These are phyloP conservation scores for Biston stratarius DNA, from an alignment of 2,888 invertebrate species.

Conservation along the genomic window DNA sequence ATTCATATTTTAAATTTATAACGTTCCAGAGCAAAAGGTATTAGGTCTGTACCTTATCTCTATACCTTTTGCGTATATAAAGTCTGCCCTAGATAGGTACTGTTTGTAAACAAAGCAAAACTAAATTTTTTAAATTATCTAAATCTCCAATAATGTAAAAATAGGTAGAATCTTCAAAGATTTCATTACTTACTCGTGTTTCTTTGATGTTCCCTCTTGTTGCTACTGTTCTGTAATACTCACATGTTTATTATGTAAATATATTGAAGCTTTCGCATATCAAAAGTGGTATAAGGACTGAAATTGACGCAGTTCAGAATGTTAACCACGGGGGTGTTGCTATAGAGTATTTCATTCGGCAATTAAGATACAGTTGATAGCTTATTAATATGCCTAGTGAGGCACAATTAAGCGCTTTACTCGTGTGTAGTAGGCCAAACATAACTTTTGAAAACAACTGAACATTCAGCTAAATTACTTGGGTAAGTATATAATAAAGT, in stretches of 20 bases:
- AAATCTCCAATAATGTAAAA: not conserved
- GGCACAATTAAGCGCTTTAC: slow-evolving; percentile 19
- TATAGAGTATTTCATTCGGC: slow-evolving; percentile 23
- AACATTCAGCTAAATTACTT: slow-evolving; percentile 1
- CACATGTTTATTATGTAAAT: slow-evolving; percentile 25
- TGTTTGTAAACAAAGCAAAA: too few relatives aligned
- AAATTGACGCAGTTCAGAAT: slow-evolving; percentile 15
- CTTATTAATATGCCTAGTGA: slow-evolving; percentile 37
- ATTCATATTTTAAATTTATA: slow-evolving; percentile 21
- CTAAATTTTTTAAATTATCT: too few relatives aligned
- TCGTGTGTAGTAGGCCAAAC: not conserved
- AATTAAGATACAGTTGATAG: slow-evolving; percentile 35
- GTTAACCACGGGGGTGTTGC: slow-evolving; percentile 23
- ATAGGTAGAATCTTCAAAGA: not conserved
- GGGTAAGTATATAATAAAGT: slow-evolving; percentile 14
- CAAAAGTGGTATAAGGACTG: slow-evolving; percentile 20
- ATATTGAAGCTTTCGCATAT: slow-evolving; percentile 20
- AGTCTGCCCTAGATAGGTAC: too few relatives aligned
- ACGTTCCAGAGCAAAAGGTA: not conserved
- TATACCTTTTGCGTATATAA: too few relatives aligned
- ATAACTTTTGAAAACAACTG: slow-evolving; percentile 18
- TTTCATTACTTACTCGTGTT: not conserved
- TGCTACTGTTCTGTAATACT: slow-evolving; percentile 13
- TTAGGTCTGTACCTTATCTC: not conserved
- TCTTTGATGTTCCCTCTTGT: slow-evolving; percentile 11